Evolutionary conservation across 1,140 invertebrate genomes (phyloP), one percentile per base, ranked within the genome.

Genomic region (Heliothis virescens): DNA sequence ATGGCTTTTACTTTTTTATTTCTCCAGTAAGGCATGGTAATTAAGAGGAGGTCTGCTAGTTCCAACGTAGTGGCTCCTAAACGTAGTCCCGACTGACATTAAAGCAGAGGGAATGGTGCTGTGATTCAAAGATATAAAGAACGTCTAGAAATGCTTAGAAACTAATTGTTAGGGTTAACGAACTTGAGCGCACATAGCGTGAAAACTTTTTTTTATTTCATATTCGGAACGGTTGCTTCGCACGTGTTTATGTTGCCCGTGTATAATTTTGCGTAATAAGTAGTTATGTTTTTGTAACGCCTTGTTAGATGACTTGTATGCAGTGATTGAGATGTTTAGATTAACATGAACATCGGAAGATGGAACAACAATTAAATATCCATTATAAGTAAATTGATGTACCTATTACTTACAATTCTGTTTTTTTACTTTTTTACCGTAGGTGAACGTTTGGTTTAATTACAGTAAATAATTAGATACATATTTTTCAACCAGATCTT

Each of bases 1-100:
- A 83, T 77, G 82, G 75, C 72, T 86, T 80, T 74, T 82, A 87
- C 84, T 85, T 87, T 90, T 91, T 91, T 89, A 88, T 90, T 87
- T 84, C 69, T 74, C 82, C 71, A 76, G 74, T 81, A 82, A 88
- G 83, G 85, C 84, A 87, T 86, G 83, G 86, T 91, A 91, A 92
- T 91, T 90, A 92, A 90, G 88, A 82, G 79, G 81, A 82, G 71
- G 72, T 75, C 80, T 85, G 83, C 87, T 86, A 84, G 84, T 80
- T 82, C 79, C 85, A 87, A 85, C 85, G 80, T 79, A 83, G 82
- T 83, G 79, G 81, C 84, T 83, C 69, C 83, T 85, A 84, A 88
- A 86, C 75, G 82, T 79, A 82, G 77, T 65, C 80, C 60, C 72
- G 72, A 81, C 83, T 82, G 79, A 84, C 84, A 78, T 85, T 82